Conservation (phyloP, 2,113 vertebrate genomes). For the Sebastes fasciatus region DNA sequence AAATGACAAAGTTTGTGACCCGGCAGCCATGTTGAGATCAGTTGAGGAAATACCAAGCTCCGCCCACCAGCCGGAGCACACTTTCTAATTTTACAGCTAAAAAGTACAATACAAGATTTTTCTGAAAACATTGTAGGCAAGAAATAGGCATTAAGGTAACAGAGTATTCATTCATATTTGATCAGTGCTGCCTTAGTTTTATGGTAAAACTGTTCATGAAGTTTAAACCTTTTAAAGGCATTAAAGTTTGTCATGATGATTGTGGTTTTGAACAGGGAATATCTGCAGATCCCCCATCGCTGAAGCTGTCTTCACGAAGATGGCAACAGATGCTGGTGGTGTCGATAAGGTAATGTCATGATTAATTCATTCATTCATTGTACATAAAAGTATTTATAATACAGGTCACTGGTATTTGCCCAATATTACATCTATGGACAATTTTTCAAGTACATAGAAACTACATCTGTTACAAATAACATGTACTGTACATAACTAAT, state of each 20-base stretch:
- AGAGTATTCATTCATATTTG: too few species aligned
- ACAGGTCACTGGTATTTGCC: neutral
- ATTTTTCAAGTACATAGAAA: neutral
- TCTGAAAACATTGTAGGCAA: too few species aligned
- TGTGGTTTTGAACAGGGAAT: slow-evolving; percentile 87
- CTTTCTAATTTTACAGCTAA: too few species aligned
- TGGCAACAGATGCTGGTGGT: slow-evolving; percentile 88
- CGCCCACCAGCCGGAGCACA: too few species aligned
- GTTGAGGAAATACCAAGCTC: too few species aligned
- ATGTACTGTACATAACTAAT: neutral
- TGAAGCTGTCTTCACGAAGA: slow-evolving; percentile 95
- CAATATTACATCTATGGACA: neutral
- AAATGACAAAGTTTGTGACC: too few species aligned
- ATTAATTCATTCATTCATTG: neutral
- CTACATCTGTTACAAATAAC: neutral
- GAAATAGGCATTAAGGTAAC: too few species aligned
- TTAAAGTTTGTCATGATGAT: neutral
- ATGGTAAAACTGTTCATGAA: neutral
- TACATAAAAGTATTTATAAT: neutral
- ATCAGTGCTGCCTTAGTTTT: neutral
- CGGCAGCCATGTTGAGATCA: too few species aligned
- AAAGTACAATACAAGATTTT: too few species aligned
- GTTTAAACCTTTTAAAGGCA: neutral
- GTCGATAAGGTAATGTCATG: slow-evolving; percentile 86
- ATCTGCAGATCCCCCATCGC: slow-evolving; percentile 98